Base-by-base conservation (phyloP, 2,888 invertebrate species). In the Cosmopolites sordidus region DNA sequence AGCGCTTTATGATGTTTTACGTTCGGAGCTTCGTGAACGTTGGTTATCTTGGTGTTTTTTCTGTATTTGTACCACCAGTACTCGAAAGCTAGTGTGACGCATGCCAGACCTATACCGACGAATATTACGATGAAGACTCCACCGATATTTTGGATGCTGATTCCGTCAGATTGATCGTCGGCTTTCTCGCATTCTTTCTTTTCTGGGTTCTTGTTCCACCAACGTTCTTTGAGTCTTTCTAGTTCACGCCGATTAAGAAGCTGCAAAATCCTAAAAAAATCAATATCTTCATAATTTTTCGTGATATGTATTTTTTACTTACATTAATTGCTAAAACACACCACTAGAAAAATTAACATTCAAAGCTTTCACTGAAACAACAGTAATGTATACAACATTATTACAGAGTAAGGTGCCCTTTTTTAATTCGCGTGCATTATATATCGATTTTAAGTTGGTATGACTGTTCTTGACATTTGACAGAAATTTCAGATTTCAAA, bases 41-140 rank as follows among this genome's bases (percentile, higher is more conserved):
- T 80, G 2, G 83, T 80, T 27, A 84, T 77, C 14, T 76, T 75
- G 11, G 69, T 64, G 22, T 53, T 55, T 47, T 60, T 60, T n/a
- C 60, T 40, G 44, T 58, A 60, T 42, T 60, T 60, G 51, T 90
- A 92, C 86, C 91, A 93, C 88, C 91, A 92, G 72, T 95, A 97
- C 71, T 98, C 98, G 56, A 94, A 88, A 0, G 88, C 89, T 33
- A 98, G 77, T 0, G 95, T 96, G 43, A 94, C 75, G 64, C 93
- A 92, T 1, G 95, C 94, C 69, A 95, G 78, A 0, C 89, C 91
- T 27, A 96, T 94, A 0, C 96, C 96, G 63, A 95, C 93, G 68
- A 96, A 92, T 59, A 98, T 96, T 0, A 98, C 95, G 48, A 98
- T 93, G 71, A 98, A 98, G 0, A 98, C 97, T 0, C 97, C 97